Conservation (phyloP, 2,888 invertebrate species). For the Polydesmus complanatus region DNA sequence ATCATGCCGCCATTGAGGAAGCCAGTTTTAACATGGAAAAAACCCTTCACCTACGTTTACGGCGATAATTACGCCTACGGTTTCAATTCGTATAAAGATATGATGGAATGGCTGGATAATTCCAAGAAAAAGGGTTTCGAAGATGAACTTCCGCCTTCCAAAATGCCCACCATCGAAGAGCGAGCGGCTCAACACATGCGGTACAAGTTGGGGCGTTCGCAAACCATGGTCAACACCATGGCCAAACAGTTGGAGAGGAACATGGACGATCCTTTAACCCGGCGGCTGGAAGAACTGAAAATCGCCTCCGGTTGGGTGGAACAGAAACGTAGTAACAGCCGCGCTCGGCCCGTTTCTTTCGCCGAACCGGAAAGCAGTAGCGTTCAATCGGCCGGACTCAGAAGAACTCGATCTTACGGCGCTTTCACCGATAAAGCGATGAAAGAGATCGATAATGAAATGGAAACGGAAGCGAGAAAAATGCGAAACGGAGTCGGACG, state of each 20-base stretch:
- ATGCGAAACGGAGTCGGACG: background rate
- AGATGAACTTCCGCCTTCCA: conserved; percentile 11
- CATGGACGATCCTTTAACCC: background rate
- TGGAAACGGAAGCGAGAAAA: background rate
- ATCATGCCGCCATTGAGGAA: conserved; percentile 16
- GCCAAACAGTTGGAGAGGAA: background rate
- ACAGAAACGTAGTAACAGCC: background rate
- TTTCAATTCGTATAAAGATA: conserved; percentile 71
- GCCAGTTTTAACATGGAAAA: conserved; percentile 34
- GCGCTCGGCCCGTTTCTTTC: background rate
- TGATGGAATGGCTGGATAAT: conserved; percentile 65
- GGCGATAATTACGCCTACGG: conserved; percentile 71
- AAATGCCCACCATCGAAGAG: conserved; percentile 14
- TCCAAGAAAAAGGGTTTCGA: conserved; percentile 5
- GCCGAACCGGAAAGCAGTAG: background rate
- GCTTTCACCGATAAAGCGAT: conserved; percentile 13
- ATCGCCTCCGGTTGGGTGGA: background rate
- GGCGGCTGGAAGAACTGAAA: conserved; percentile 7
- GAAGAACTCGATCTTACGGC: conserved; percentile 10
- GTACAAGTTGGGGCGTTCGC: conserved; percentile 5
- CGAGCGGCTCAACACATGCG: conserved; percentile 9
- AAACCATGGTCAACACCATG: background rate
- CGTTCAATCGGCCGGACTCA: background rate
- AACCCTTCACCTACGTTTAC: conserved; percentile 53
- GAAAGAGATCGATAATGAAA: conserved; percentile 11